A percentile compares a stretch with the other conserved stretches of the same genome.
Evolutionary conservation across 2,888 invertebrate species (phyloP).

Genomic region (Taphrorychus bicolor): DNA sequence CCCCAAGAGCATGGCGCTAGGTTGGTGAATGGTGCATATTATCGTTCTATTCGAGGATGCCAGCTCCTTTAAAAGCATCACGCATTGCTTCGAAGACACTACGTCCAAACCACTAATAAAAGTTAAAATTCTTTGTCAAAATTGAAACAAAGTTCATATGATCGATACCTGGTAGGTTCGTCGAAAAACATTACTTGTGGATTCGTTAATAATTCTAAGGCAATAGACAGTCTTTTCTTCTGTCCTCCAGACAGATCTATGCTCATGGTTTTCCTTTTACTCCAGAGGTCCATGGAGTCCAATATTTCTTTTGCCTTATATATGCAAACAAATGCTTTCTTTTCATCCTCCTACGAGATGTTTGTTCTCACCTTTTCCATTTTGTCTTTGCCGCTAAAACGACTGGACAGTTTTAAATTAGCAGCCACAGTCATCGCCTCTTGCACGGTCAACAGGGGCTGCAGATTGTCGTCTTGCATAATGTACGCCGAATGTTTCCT

Average conservation of each 20-base stretch:
- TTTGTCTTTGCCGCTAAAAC: slow-evolving; percentile 69
- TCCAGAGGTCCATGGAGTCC: slow-evolving; percentile 75
- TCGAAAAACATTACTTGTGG: slow-evolving; percentile 93
- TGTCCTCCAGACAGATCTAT: slow-evolving; percentile 86
- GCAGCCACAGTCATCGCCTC: slow-evolving; percentile 89
- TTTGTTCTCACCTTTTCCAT: slow-evolving; percentile 65
- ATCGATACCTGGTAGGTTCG: slow-evolving; percentile 84
- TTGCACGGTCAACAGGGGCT: slow-evolving; percentile 81
- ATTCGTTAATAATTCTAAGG: slow-evolving; percentile 88
- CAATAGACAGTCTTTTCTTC: slow-evolving; percentile 87
- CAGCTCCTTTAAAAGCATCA: slow-evolving; percentile 79
- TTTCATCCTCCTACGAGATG: neutral
- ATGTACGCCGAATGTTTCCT: slow-evolving; percentile 86
- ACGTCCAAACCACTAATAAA: slow-evolving; percentile 86
- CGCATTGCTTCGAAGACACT: slow-evolving; percentile 82
- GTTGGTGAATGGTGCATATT: slow-evolving; percentile 91
- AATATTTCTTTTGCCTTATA: slow-evolving; percentile 80
- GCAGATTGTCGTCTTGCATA: slow-evolving; percentile 84
- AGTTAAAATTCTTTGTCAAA: too few species aligned
- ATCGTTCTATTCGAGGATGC: slow-evolving; percentile 86
- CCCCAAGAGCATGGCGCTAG: slow-evolving; percentile 83
- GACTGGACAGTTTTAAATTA: slow-evolving; percentile 80
- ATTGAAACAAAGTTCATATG: too few species aligned
- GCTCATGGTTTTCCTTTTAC: slow-evolving; percentile 72
- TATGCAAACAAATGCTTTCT: neutral